Base-by-base conservation (phyloP, 2,113 vertebrate species). In the Zapornia atra region DNA sequence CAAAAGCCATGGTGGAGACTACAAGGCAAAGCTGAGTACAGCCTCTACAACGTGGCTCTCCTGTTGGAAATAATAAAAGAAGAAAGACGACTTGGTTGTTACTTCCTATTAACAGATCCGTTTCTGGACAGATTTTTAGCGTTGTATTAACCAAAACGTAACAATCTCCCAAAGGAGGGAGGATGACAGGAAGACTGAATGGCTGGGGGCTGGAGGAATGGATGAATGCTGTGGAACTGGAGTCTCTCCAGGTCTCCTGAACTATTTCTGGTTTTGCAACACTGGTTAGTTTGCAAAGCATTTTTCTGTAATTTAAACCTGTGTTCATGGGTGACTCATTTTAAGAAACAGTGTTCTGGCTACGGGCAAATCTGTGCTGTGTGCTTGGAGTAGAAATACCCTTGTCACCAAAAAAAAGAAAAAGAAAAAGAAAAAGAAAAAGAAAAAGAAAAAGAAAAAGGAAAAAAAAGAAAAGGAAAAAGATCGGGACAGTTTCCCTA, bases 291-390 rank as follows among this genome's bases (percentile, higher is more conserved):
- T 88, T 92, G 92, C 69, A 84, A 68, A 90, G 51, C 72, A 82
- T 93, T 94, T 82, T 93, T 79, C 88, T 82, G 92, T 84, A 84
- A 90, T 88, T 93, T 78, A 88, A 93, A 92, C 17, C 38, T 95
- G 72, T 78, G 93, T 92, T 86, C 40, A 50, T 50, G 86, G 34
- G 61, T 93, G 69, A 93, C 53, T 96, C 76, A 88, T 71, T 96
- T 94, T 90, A 88, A 79, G 87, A 86, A 92, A 78, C 7, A 59
- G 12, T 6, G 10, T 40, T 70, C 76, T 90, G 79, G 69, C 84
- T 68, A 40, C 66, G 63, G 68, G 12, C 60, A 86, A 78, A 88
- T 92, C 29, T 86, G 12, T 78, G 33, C 24, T 75, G 20, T 68
- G 34, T 75, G 36, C 46, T 78, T 81, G 51, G 31, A 73, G 66